Base-by-base conservation (phyloP, 2,113 vertebrate genomes). In the Phrynosoma platyrhinos region DNA sequence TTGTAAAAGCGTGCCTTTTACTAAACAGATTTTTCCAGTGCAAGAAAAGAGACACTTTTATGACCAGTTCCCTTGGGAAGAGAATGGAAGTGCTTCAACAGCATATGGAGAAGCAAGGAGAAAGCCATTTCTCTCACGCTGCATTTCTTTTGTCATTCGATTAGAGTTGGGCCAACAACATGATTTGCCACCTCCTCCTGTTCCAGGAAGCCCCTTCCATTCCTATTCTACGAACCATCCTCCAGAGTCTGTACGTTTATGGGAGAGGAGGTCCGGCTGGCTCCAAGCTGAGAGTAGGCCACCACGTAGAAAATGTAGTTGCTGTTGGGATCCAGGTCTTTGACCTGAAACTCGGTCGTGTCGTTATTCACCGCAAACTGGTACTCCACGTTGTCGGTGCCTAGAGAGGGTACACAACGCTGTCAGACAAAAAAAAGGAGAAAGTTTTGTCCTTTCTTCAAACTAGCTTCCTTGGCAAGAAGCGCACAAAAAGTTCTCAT, bases 281-380 rank as follows among this genome's bases (percentile, higher is more conserved):
- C 98, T 69, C 99, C 99, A 5, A 98, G 97, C 94, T 97, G 98
- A 6, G 98, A 99, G 89, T 99, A 99, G 0, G 99, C 99, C 42
- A 99, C 99, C 90, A 99, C 97, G 0, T 99, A 99, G 95, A 99
- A 99, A 71, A 98, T 97, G 47, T 99, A 99, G 90, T 97, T 97
- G 7, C 98, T 99, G 83, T 98, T 97, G 8, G 99, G 98, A 68
- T 98, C 98, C 90, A 99, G 97, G 91, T 99, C 99, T 94, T 97
- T 98, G 90, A 99, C 97, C 42, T 97, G 97, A 83, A 98, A 97
- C 94, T 99, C 98, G 1, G 98, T 99, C 12, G 99, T 99, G 93
- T 99, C 98, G 0, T 99, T 99, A 95, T 99, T 99, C 94, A 99
- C 98, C 1, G 98, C 99, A 96, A 99, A 99, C 95, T 99, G 98